Evolutionary conservation across 2,888 invertebrate species (phyloP), one percentile per base, ranked within the genome.

Genomic region (Hedychridium roseum): DNA sequence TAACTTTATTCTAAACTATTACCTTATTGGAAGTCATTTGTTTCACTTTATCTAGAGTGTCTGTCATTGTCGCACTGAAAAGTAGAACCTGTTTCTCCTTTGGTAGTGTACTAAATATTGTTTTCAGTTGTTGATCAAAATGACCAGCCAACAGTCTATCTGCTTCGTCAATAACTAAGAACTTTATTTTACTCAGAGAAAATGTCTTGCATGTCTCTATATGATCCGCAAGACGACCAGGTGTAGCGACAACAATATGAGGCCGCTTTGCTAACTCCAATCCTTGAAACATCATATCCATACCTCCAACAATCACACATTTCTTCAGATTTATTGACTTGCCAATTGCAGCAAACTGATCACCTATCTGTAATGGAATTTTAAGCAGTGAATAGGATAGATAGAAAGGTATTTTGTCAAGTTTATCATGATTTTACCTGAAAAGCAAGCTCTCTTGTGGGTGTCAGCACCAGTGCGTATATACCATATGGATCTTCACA

Each of bases 401-500:
- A 2, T 35, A 7, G 21, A 21, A 2, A 15, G 18, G 11, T 18
- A 9, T 12, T 9, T 26, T 34, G 16, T 7, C 28, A 17, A 37
- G 15, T 17, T 46, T 23, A 44, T 42, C 27, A 38, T 18, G 15
- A 41, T 36, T 32, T 43, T 80, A 87, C 88, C 83, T 94, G 94
- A 78, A 88, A 91, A 28, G 94, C 94, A 52, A 95, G 78, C 78
- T 94, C 94, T 74, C 96, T 89, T 0, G 98, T 99, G 1, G 99
- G 98, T 9, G 98, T 97, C 7, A 99, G 81, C 15, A 99, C 83
- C 18, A 99, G 82, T 1, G 97, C 96, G 84, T 91, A 99, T 74
- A 98, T 94, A 43, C 97, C 97, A 78, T 91, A 95, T 0, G 97
- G 97, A 79, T 99, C 97, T 73, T 94, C 91, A 48, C 92, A 91